phyloP scores from a whole-genome alignment of 2,888 invertebrate species.

The Epinotia bilunana region DNA sequence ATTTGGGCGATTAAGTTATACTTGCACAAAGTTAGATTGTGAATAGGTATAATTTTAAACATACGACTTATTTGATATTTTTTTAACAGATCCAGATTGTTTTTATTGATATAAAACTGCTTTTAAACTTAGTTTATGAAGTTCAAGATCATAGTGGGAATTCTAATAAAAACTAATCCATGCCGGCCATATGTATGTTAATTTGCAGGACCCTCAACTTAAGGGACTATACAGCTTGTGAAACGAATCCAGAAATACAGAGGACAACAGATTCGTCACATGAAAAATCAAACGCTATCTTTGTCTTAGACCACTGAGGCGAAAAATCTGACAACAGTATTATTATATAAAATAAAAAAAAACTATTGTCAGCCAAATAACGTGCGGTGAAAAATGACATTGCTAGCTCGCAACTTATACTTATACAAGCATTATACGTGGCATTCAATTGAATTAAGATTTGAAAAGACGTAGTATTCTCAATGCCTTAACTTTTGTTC shows the following conservation, averaged over 20 bases:
- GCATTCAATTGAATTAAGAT: no score
- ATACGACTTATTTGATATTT: no score
- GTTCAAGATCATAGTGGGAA: constrained; percentile 43
- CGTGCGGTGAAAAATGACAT: no score
- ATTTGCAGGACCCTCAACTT: constrained; percentile 55
- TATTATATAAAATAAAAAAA: no score
- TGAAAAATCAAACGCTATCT: not conserved
- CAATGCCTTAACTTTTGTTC: not conserved
- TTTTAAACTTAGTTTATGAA: not conserved
- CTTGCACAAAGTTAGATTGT: no score
- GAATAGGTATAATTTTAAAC: no score
- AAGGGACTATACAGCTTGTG: constrained; percentile 45
- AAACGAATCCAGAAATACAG: constrained; percentile 55
- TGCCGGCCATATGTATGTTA: constrained; percentile 58
- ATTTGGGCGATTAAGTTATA: not conserved
- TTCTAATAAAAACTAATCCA: constrained; percentile 63
- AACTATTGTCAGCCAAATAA: no score
- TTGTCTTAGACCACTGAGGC: not conserved
- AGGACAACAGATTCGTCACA: constrained; percentile 18
- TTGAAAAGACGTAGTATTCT: no score
- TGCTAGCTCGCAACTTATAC: no score
- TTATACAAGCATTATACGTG: no score
- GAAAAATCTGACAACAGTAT: not conserved
- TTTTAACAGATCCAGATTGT: no score
- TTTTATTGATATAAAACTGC: no score